phyloP scores from a whole-genome alignment of 2,797 vertebrate genomes.

The Rhynchonycteris naso region DNA sequence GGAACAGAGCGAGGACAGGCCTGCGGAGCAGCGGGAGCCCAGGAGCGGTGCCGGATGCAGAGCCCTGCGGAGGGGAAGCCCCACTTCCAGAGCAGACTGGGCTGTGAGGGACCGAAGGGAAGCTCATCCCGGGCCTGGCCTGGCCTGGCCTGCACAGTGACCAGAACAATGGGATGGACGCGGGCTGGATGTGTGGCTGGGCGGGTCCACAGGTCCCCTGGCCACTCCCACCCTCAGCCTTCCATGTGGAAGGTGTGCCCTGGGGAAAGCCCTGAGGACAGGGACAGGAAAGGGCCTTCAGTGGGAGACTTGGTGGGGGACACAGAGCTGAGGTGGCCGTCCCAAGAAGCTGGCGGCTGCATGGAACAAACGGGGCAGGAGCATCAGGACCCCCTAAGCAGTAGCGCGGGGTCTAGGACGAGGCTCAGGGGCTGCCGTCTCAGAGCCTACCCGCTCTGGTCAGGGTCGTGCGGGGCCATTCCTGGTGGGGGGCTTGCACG shows the following conservation, averaged over 20 bases:
- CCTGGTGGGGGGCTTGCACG: rapidly evolving
- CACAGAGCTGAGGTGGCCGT: rapidly evolving
- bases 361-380: rapidly evolving
- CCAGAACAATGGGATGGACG: background rate
- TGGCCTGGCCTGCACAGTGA: too few relatives aligned
- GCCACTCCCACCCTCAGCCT: background rate
- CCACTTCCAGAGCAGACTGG: too few relatives aligned
- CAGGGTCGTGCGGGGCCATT: rapidly evolving
- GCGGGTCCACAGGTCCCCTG: rapidly evolving
- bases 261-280: too few relatives aligned
- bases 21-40: rapidly evolving
- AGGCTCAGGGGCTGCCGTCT: rapidly evolving
- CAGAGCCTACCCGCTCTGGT: background rate
- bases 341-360: background rate
- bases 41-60: rapidly evolving
- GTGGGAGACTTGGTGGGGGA: rapidly evolving
- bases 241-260: background rate
- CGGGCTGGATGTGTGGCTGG: rapidly evolving
- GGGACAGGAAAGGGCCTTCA: rapidly evolving
- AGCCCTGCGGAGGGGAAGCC: background rate
- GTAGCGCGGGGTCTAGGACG: rapidly evolving
- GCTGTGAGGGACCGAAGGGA: too few relatives aligned
- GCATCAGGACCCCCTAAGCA: rapidly evolving
- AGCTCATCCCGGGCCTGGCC: too few relatives aligned
- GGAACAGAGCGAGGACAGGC: rapidly evolving